Evolutionary conservation across 2,113 vertebrate species (phyloP).

Genomic region (Phalacrocorax pelagicus): DNA sequence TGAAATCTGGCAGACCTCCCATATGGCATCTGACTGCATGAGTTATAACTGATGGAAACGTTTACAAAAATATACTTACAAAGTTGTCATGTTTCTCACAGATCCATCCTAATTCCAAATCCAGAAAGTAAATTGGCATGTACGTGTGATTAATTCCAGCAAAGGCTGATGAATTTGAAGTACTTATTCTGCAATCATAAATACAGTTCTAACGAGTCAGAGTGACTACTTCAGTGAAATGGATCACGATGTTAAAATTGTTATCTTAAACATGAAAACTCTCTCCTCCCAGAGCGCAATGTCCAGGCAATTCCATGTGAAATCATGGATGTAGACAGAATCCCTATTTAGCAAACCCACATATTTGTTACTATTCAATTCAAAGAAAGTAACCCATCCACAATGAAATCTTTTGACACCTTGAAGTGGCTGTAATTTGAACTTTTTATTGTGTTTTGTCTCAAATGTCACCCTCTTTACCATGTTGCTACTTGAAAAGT

Average conservation of each 20-base stretch:
- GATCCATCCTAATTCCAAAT: neutral
- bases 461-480: neutral
- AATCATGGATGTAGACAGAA: neutral
- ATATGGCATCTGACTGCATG: neutral
- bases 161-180: neutral
- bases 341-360: neutral
- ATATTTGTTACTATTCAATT: neutral
- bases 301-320: neutral
- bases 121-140: neutral
- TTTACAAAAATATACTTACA: neutral
- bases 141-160: neutral
- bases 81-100: neutral
- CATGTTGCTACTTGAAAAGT: constrained; percentile 1
- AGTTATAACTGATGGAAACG: neutral
- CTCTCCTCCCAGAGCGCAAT: neutral
- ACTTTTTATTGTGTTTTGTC: constrained; percentile 10
- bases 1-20: constrained; percentile 19
- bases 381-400: neutral
- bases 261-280: neutral
- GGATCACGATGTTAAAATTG: neutral
- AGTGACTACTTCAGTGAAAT: neutral
- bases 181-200: neutral
- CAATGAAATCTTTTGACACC: neutral
- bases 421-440: neutral
- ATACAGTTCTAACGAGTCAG: neutral